Percentiles rank a stretch among this genome's conserved stretches.
These are phyloP conservation scores for Taxidea taxus DNA, from an alignment of 2,113 vertebrate genomes.

Conservation along the genomic window DNA sequence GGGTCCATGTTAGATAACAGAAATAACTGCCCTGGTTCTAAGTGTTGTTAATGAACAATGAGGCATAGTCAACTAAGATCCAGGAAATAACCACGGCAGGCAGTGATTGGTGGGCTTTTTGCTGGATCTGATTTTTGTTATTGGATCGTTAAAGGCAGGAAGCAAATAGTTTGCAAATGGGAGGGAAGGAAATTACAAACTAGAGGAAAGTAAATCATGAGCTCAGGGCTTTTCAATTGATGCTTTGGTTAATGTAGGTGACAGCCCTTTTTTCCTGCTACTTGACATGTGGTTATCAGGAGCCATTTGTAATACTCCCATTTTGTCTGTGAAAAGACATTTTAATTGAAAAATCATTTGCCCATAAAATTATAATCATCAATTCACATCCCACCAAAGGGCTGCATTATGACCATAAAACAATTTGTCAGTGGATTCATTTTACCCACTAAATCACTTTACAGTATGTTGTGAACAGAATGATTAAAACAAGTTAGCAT, in stretches of 20 bases:
- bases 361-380: slow-evolving; percentile 86
- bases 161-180: neutral
- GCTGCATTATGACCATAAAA: slow-evolving; percentile 82
- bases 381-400: slow-evolving; percentile 81
- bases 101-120: neutral
- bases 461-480: slow-evolving; percentile 78
- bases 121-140: slow-evolving; percentile 50
- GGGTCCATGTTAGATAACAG: neutral
- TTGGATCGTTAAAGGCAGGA: slow-evolving; percentile 39
- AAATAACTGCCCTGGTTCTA: slow-evolving; percentile 46
- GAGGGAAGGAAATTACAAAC: slow-evolving; percentile 67
- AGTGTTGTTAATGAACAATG: slow-evolving; percentile 69
- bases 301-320: slow-evolving; percentile 78
- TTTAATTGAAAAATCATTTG: slow-evolving; percentile 90
- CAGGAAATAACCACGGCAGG: neutral
- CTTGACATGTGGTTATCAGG: slow-evolving; percentile 62
- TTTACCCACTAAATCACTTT: slow-evolving; percentile 84
- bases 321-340: slow-evolving; percentile 79
- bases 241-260: slow-evolving; percentile 47
- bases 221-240: slow-evolving; percentile 38
- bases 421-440: slow-evolving; percentile 84
- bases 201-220: slow-evolving; percentile 73
- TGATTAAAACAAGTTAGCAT: slow-evolving; percentile 83
- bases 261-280: slow-evolving; percentile 57
- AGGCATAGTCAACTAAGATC: slow-evolving; percentile 34